phyloP scores from a whole-genome alignment of 1,140 invertebrate genomes.

The Caenorhabditis briggsae region DNA sequence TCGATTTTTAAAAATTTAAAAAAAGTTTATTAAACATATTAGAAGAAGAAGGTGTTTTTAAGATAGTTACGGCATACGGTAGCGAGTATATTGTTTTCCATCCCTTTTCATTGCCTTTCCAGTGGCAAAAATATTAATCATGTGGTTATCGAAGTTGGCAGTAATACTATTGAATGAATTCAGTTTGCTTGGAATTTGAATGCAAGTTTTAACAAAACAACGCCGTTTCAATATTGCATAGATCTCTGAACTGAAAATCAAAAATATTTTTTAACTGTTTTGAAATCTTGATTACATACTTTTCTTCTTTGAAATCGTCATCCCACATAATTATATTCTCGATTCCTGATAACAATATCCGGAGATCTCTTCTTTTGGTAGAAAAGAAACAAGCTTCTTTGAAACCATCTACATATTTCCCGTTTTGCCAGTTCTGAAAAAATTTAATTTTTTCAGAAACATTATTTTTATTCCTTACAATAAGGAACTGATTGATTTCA shows the following conservation, averaged over 20 bases:
- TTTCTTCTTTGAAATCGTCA: background rate
- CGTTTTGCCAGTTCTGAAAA: background rate
- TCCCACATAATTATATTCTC: background rate
- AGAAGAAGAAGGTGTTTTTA: too few species aligned
- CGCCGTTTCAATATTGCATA: background rate
- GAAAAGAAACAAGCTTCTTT: background rate
- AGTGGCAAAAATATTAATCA: too few species aligned
- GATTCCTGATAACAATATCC: background rate
- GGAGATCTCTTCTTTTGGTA: background rate
- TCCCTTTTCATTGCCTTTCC: too few species aligned
- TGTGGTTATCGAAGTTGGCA: background rate
- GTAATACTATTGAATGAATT: conserved; percentile 5
- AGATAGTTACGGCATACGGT: too few species aligned
- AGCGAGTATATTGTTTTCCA: too few species aligned
- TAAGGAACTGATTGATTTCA: background rate
- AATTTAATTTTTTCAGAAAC: too few species aligned
- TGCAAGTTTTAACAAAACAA: background rate
- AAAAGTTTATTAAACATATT: too few species aligned
- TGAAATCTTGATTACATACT: background rate
- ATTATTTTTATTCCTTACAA: background rate
- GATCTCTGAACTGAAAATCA: background rate
- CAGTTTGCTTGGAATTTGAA: background rate
- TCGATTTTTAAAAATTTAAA: too few species aligned
- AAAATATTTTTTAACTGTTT: background rate
- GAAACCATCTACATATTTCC: background rate